These are phyloP conservation scores for Crioceris asparagi DNA, from an alignment of 2,888 invertebrate species.

Conservation along the genomic window DNA sequence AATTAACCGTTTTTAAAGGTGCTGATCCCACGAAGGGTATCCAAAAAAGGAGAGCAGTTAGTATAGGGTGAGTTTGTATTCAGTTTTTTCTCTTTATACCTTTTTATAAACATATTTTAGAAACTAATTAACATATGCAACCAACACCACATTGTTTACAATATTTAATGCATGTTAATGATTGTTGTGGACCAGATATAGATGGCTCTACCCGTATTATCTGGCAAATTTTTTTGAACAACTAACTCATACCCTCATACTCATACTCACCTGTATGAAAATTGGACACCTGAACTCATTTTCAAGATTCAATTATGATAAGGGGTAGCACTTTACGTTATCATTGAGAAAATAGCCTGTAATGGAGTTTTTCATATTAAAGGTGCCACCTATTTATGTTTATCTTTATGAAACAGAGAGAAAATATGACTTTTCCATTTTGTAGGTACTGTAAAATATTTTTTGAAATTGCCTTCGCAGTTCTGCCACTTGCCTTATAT, in stretches of 20 bases:
- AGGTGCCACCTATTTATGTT: too few species aligned
- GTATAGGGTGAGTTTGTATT: slow-evolving; percentile 75
- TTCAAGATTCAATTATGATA: slow-evolving; percentile 39
- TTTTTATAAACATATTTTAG: too few species aligned
- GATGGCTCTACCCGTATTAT: slow-evolving; percentile 3
- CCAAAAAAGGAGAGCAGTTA: slow-evolving; percentile 69
- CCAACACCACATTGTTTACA: too few species aligned
- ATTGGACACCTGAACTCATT: slow-evolving; percentile 20
- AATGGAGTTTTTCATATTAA: slow-evolving; percentile 24
- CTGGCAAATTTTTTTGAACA: too few species aligned
- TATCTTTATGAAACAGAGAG: slow-evolving; percentile 21
- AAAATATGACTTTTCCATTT: too few species aligned
- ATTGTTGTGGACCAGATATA: neutral
- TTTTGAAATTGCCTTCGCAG: too few species aligned
- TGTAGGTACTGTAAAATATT: too few species aligned
- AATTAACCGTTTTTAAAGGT: slow-evolving; percentile 44
- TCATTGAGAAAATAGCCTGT: slow-evolving; percentile 35
- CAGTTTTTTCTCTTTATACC: too few species aligned
- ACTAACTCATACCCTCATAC: too few species aligned
- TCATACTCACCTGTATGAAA: slow-evolving; percentile 16
- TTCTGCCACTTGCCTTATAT: too few species aligned
- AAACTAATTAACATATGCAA: too few species aligned
- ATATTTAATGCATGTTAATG: neutral
- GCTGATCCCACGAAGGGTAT: slow-evolving; percentile 71
- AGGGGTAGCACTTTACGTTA: slow-evolving; percentile 33